Evolutionary conservation across 2,888 invertebrate species (phyloP), one percentile per base, ranked within the genome.

Genomic region (Chesias legatella): DNA sequence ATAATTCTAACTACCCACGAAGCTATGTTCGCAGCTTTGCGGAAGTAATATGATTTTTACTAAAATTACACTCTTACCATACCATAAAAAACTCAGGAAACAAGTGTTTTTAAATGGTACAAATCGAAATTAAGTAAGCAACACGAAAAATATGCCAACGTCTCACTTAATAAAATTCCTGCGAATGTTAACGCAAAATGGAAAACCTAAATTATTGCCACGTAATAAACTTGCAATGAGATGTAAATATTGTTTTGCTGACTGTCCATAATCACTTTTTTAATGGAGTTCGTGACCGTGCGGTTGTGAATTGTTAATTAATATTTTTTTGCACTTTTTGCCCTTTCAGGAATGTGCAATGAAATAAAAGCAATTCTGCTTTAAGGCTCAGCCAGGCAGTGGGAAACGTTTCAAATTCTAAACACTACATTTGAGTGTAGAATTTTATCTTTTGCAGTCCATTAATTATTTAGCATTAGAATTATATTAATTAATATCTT

Each of bases 271-370:
- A 60, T 60, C 54, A 56, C 56, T 53, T 59, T 60, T 56, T 51
- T 62, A 64, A 66, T 66, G 53, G 58, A 62, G 51, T 59, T 59
- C 66, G 63, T 66, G 65, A 60, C 63, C 53, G 45, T 38, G 43
- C 40, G 47, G 51, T 43, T 44, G 44, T 42, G 55, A 49, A 53
- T 53, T 49, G 55, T 53, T 60, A 60, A 66, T 63, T 63, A 60
- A 57, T 62, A 58, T 60, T 63, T 56, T 55, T 44, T 27, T 11
- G 17, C 32, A 17, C 13, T 17, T 37, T 40, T 47, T 48, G 36
- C 20, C 11, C 33, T 43, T 40, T 31, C 37, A 31, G 39, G 43
- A 36, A 36, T 43, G 36, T 48, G 40, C 43, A 48, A 33, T 33
- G 36, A 31, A 43, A 47, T 47, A 27, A 47, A 39, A 47, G 36